A percentile compares a stretch with the other conserved stretches of the same genome.
Evolutionary conservation across 1,140 invertebrate genomes (phyloP).

Genomic region (Sitophilus oryzae): DNA sequence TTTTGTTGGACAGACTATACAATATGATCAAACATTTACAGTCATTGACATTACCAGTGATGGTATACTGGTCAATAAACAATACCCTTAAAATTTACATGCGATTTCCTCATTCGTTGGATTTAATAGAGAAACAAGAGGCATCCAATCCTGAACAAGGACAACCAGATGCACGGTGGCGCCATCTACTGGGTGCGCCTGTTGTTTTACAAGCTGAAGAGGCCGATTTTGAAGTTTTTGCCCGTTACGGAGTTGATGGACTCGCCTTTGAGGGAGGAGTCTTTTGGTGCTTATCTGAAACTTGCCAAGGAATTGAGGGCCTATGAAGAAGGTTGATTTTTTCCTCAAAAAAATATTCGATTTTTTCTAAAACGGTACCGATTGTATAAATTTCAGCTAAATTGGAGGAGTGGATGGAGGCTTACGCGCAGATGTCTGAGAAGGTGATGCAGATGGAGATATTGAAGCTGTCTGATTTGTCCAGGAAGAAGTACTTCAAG

Average conservation of each 20-base stretch:
- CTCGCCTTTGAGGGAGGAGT: conserved; percentile 64
- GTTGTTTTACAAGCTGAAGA: conserved; percentile 70
- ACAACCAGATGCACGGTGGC: conserved; percentile 72
- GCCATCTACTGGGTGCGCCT: conserved; percentile 77
- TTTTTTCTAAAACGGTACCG: too few relatives aligned
- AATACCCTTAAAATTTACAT: too few relatives aligned
- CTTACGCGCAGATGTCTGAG: conserved; percentile 51
- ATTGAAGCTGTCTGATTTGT: conserved; percentile 48
- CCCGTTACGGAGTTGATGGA: conserved; percentile 67
- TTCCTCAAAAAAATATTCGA: too few relatives aligned
- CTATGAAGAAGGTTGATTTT: conserved; percentile 61
- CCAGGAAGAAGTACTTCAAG: conserved; percentile 23
- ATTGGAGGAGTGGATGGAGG: conserved; percentile 57
- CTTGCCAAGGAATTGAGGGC: conserved; percentile 67
- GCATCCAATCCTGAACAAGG: conserved; percentile 65
- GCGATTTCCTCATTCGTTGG: background rate
- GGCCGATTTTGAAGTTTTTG: conserved; percentile 69
- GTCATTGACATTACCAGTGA: conserved; percentile 6
- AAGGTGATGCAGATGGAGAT: conserved; percentile 62
- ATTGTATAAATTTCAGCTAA: conserved; percentile 45
- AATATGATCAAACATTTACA: background rate
- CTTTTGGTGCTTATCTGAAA: conserved; percentile 68
- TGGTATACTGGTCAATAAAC: too few relatives aligned
- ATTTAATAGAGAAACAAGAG: conserved; percentile 56
- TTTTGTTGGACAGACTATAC: too few relatives aligned